phyloP scores from a whole-genome alignment of 2,888 invertebrate species.

The Neocrepidodera transversa region DNA sequence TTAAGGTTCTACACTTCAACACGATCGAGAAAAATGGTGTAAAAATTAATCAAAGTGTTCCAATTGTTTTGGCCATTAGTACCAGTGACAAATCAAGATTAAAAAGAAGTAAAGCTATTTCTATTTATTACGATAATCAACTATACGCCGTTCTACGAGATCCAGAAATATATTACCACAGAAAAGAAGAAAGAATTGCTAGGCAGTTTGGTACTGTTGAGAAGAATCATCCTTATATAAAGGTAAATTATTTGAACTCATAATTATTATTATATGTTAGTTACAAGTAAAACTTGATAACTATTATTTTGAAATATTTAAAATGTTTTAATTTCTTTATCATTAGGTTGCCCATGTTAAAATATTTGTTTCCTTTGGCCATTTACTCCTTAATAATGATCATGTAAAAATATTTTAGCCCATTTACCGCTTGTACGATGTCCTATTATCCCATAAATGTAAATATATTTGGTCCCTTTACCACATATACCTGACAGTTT shows the following conservation, averaged over 20 bases:
- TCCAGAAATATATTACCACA: constrained; percentile 91
- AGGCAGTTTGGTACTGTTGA: constrained; percentile 91
- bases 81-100: constrained; percentile 75
- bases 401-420: no score
- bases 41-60: constrained; percentile 88
- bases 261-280: no score
- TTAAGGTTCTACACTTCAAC: constrained; percentile 84
- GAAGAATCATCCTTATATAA: constrained; percentile 86
- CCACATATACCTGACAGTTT: no score
- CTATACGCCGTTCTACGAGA: constrained; percentile 76
- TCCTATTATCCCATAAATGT: no score
- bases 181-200: constrained; percentile 89
- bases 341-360: not conserved
- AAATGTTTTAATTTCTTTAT: not conserved
- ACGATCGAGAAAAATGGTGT: constrained; percentile 76
- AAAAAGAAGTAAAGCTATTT: constrained; percentile 68
- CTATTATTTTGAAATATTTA: not conserved
- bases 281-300: no score
- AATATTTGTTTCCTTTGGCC: no score
- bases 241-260: no score
- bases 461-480: no score
- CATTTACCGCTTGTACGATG: no score
- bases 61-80: constrained; percentile 85
- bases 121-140: constrained; percentile 70
- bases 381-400: no score